A percentile compares a stretch with the other conserved stretches of the same genome.
Evolutionary conservation across 2,888 invertebrate genomes (phyloP).

Genomic region (Beris chalybata): DNA sequence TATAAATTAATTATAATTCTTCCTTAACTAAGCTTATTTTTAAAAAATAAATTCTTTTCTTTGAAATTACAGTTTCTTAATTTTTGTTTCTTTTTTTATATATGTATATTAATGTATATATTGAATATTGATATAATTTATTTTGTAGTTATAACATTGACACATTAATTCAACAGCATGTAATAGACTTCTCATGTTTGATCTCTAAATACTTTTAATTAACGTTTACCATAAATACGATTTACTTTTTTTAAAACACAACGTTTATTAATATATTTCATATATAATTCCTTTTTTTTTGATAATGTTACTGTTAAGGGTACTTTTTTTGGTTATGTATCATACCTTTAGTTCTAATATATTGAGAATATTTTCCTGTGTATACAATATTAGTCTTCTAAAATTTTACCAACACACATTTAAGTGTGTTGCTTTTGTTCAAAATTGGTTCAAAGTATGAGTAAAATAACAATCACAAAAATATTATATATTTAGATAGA

Average conservation of each 20-base stretch:
- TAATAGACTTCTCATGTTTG: background rate
- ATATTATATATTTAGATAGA: conserved; percentile 31
- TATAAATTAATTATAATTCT: conserved; percentile 17
- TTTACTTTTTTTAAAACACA: no score
- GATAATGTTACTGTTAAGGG: no score
- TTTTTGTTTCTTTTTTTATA: conserved; percentile 46
- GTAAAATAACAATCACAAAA: conserved; percentile 41
- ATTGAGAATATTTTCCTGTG: no score
- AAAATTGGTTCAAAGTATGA: conserved; percentile 47
- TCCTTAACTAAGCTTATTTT: conserved; percentile 4
- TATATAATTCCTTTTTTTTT: no score
- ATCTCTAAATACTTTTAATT: background rate
- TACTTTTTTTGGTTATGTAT: no score
- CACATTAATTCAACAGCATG: conserved; percentile 14
- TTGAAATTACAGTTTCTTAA: conserved; percentile 58
- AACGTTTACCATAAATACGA: background rate
- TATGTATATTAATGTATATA: conserved; percentile 40
- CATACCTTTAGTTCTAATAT: no score
- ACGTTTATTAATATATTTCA: no score
- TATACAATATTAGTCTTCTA: no score
- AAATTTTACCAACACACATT: no score
- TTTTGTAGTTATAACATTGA: conserved; percentile 21
- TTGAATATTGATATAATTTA: conserved; percentile 43
- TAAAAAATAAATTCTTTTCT: conserved; percentile 33
- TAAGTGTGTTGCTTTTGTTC: conserved; percentile 26